These are phyloP conservation scores for Tricholauxania praeusta DNA, from an alignment of 2,888 invertebrate species.

Conservation along the genomic window DNA sequence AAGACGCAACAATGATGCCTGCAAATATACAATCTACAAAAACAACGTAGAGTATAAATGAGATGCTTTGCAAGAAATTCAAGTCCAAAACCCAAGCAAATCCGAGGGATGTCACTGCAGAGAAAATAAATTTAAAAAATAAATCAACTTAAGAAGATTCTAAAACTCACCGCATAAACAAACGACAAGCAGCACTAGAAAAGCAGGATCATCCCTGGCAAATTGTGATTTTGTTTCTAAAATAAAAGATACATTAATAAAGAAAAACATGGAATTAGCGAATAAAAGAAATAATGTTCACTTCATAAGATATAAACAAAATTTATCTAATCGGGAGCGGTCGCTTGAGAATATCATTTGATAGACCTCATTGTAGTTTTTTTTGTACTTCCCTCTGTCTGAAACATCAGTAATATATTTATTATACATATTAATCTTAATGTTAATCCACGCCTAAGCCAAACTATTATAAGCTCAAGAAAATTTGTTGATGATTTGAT, in stretches of 20 bases:
- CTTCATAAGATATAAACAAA: too few relatives aligned
- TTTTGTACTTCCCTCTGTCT: too few relatives aligned
- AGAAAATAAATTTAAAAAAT: slow-evolving; percentile 8
- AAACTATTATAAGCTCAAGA: too few relatives aligned
- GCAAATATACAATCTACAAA: slow-evolving; percentile 94
- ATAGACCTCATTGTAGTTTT: too few relatives aligned
- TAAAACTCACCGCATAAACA: slow-evolving; percentile 80
- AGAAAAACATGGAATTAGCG: not conserved
- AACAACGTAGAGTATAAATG: slow-evolving; percentile 91
- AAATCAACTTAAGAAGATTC: not conserved
- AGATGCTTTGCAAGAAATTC: slow-evolving; percentile 76
- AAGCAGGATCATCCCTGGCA: slow-evolving; percentile 98
- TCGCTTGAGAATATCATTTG: too few relatives aligned
- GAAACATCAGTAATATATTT: too few relatives aligned
- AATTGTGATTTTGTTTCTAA: slow-evolving; percentile 98
- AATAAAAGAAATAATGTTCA: too few relatives aligned
- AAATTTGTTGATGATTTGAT: too few relatives aligned
- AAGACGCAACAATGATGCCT: slow-evolving; percentile 87
- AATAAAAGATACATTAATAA: slow-evolving; percentile 56
- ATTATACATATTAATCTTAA: too few relatives aligned
- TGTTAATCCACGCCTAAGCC: too few relatives aligned
- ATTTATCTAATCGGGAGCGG: too few relatives aligned
- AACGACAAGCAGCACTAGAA: slow-evolving; percentile 88
- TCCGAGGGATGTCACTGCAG: slow-evolving; percentile 89
- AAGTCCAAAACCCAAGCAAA: slow-evolving; percentile 85